Base-by-base conservation (phyloP, 2,888 invertebrate genomes). In the Salticus scenicus region DNA sequence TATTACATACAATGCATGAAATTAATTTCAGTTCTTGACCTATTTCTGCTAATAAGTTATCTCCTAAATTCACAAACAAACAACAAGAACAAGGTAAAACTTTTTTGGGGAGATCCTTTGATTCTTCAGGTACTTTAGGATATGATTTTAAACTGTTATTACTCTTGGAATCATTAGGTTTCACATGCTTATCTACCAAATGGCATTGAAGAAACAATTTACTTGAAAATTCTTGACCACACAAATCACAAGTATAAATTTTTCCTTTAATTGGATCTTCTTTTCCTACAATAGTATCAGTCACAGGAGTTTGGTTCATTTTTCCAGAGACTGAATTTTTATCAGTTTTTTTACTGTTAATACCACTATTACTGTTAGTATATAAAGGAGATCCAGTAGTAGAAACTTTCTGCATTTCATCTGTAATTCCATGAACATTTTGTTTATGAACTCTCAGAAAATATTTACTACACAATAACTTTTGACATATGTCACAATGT, bases 401-500 rank as follows among this genome's bases (percentile, higher is more conserved):
- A 28, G 79, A 74, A 0, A 67, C 12, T 31, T 86, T 86, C 1
- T 42, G 27, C 12, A 81, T 73, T 24, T 96, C 96, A 88, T 97
- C 97, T 17, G 96, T 94, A 86, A 99, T 97, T 24, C 98, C 98
- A 91, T 99, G 99, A 37, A 97, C 97, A 91, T 98, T 98, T 91
- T 97, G 97, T 91, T 98, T 98, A 93, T 99, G 99, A 27, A 98
- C 98, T 88, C 98, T 94, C 86, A 99, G 93, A 91, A 98, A 98
- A 91, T 98, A 98, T 91, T 99, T 98, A 92, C 98, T 98, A 93
- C 98, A 98, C 78, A 99, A 93, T 92, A 98, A 98, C 91, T 98
- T 98, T 92, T 98, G 97, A 92, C 99, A 99, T 89, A 99, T 97
- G 92, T 98, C 98, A 92, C 98, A 98, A 69, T 97, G 95, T 7